Conservation (phyloP, 1,140 invertebrate species). For the Maniola jurtina region DNA sequence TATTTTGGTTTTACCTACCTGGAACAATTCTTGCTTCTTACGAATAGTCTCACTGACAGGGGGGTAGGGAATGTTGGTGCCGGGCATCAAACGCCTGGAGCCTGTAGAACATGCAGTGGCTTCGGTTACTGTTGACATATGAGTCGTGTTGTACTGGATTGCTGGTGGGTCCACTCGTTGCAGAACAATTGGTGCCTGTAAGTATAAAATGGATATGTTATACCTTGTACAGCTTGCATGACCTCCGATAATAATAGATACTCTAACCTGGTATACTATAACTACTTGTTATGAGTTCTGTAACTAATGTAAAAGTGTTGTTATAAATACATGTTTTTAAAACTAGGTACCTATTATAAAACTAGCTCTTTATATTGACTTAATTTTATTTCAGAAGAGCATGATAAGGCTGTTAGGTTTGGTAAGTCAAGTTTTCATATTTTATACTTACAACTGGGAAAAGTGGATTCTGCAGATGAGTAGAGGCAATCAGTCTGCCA, state of each 20-base stretch:
- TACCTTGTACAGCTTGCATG: too few relatives aligned
- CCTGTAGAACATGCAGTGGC: constrained; percentile 47
- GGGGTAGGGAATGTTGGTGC: constrained; percentile 65
- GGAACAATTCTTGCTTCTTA: constrained; percentile 58
- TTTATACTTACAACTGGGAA: constrained; percentile 67
- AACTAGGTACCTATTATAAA: too few relatives aligned
- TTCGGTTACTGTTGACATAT: constrained; percentile 61
- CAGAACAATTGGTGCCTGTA: constrained; percentile 65
- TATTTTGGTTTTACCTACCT: constrained; percentile 41
- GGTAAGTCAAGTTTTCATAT: neutral
- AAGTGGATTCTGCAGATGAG: constrained; percentile 61
- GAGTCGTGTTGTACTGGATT: constrained; percentile 62
- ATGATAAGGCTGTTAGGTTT: neutral
- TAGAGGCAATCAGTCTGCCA: constrained; percentile 60
- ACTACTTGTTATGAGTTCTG: too few relatives aligned
- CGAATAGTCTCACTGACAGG: constrained; percentile 48
- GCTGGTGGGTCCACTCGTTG: constrained; percentile 66
- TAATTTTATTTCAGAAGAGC: neutral
- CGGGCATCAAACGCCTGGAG: constrained; percentile 52
- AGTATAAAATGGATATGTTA: too few relatives aligned
- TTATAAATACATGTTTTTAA: too few relatives aligned
- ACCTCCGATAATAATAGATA: too few relatives aligned
- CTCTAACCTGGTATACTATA: too few relatives aligned
- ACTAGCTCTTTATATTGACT: neutral
- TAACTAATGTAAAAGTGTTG: too few relatives aligned